Evolutionary conservation across 1,140 invertebrate species (phyloP).

Genomic region (Periplaneta americana): DNA sequence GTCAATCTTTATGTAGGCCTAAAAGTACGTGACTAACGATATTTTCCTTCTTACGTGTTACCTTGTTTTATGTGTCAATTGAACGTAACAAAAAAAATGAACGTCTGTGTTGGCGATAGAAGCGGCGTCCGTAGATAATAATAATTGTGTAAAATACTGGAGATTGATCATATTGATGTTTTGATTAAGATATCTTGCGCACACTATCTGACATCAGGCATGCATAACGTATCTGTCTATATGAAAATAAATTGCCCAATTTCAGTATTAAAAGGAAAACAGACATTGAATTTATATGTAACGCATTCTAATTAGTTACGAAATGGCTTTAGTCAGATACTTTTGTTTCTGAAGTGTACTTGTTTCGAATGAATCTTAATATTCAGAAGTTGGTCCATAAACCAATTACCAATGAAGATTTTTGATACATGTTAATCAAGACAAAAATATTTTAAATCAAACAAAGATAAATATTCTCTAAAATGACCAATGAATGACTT

Average conservation of each 20-base stretch:
- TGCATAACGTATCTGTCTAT: too few relatives aligned
- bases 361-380: too few relatives aligned
- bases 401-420: not conserved
- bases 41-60: not conserved
- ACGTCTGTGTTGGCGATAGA: not conserved
- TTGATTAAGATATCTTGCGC: too few relatives aligned
- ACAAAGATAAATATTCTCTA: not conserved
- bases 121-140: not conserved
- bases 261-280: too few relatives aligned
- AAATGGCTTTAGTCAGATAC: too few relatives aligned
- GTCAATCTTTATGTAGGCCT: not conserved
- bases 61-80: not conserved
- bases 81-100: not conserved
- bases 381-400: not conserved
- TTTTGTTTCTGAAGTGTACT: too few relatives aligned
- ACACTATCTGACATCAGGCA: too few relatives aligned
- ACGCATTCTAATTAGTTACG: too few relatives aligned
- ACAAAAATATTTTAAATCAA: not conserved
- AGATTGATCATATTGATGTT: too few relatives aligned
- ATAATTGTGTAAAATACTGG: not conserved
- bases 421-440: not conserved
- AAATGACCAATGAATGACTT: not conserved
- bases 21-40: not conserved
- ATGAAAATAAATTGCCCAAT: too few relatives aligned
- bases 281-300: too few relatives aligned